phyloP scores from a whole-genome alignment of 2,888 invertebrate species.

The Pyrrhia umbra region DNA sequence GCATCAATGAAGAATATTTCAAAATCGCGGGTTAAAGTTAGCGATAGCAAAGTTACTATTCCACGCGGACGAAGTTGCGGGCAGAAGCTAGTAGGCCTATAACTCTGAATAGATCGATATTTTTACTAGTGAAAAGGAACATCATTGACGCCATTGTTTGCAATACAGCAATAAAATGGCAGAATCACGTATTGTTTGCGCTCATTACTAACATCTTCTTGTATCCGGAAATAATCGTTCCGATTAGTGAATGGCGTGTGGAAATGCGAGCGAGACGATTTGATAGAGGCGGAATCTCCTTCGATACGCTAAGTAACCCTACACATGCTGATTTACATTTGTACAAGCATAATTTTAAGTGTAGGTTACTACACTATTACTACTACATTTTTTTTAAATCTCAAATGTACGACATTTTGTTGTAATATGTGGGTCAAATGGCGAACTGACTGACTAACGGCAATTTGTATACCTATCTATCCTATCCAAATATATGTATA shows the following conservation, averaged over 20 bases:
- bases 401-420: constrained; percentile 3
- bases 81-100: too few relatives aligned
- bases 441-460: background rate
- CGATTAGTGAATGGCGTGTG: constrained; percentile 46
- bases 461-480: background rate
- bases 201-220: constrained; percentile 33
- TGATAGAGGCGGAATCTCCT: constrained; percentile 35
- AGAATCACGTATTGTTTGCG: constrained; percentile 26
- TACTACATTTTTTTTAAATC: constrained; percentile 10
- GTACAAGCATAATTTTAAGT: constrained; percentile 20
- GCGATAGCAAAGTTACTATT: too few relatives aligned
- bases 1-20: too few relatives aligned
- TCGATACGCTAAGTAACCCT: constrained; percentile 44
- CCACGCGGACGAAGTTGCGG: too few relatives aligned
- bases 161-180: constrained; percentile 20
- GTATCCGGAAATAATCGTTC: constrained; percentile 39
- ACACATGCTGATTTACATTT: constrained; percentile 13
- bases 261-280: constrained; percentile 45
- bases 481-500: too few relatives aligned
- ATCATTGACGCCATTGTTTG: constrained; percentile 5
- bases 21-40: too few relatives aligned
- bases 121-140: constrained; percentile 1
- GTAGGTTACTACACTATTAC: background rate
- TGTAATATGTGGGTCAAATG: constrained; percentile 14
- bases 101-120: too few relatives aligned